These are phyloP conservation scores for Spinus pinus DNA, from an alignment of 2,797 vertebrate species.

Conservation along the genomic window DNA sequence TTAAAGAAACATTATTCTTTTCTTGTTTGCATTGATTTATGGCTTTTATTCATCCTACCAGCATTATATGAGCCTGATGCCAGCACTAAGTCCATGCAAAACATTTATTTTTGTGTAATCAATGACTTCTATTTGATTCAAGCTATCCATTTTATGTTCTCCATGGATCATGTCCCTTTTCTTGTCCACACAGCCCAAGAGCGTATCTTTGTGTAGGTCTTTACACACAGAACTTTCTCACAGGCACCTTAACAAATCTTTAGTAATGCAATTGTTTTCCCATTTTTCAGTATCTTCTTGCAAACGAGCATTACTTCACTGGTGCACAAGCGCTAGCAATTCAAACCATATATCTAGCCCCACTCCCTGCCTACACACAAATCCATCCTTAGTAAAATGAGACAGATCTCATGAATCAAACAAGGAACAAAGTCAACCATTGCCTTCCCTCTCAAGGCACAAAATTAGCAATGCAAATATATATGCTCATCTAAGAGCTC, in stretches of 20 bases:
- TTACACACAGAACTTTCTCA: background rate
- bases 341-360: background rate
- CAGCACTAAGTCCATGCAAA: constrained; percentile 39
- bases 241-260: background rate
- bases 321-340: background rate
- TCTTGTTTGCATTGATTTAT: constrained; percentile 1
- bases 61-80: background rate
- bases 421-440: constrained; percentile 27
- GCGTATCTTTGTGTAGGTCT: background rate
- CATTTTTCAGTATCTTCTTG: constrained; percentile 13
- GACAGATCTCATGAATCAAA: constrained; percentile 60
- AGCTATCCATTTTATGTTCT: background rate
- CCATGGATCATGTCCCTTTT: constrained; percentile 35
- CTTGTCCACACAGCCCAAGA: background rate
- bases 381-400: constrained; percentile 49
- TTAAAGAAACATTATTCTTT: constrained; percentile 66
- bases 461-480: constrained; percentile 63
- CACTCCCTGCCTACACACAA: background rate
- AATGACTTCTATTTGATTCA: constrained; percentile 33
- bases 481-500: constrained; percentile 51
- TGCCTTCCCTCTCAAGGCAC: constrained; percentile 29
- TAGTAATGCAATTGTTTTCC: background rate
- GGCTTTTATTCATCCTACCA: constrained; percentile 55
- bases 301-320: constrained; percentile 15
- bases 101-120: constrained; percentile 36